phyloP scores from a whole-genome alignment of 2,888 invertebrate species.

The Caenorhabditis sulstoni region DNA sequence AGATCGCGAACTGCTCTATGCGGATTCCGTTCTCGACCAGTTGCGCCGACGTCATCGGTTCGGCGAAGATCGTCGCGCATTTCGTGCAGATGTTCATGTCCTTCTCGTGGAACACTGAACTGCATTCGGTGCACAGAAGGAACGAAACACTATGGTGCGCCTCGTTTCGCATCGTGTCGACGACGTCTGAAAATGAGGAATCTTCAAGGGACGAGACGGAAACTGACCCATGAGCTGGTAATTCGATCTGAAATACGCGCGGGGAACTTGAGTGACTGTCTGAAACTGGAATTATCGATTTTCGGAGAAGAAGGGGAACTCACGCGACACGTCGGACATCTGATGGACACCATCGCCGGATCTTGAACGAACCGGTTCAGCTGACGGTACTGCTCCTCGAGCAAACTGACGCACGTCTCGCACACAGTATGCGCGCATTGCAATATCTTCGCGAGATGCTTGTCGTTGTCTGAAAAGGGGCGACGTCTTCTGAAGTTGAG shows the following conservation, averaged over 20 bases:
- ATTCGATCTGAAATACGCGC: conserved; percentile 17
- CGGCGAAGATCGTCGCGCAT: conserved; percentile 12
- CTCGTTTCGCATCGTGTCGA: conserved; percentile 15
- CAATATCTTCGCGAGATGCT: conserved; percentile 33
- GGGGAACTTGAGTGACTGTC: conserved; percentile 20
- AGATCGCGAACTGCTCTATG: conserved; percentile 18
- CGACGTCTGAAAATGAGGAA: conserved; percentile 1
- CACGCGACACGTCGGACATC: conserved; percentile 38
- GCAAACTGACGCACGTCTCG: conserved; percentile 8
- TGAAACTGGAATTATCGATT: conserved; percentile 7
- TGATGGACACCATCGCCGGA: background rate
- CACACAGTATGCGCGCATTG: conserved; percentile 45
- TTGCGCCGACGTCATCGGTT: background rate
- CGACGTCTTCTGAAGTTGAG: background rate
- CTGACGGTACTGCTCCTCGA: conserved; percentile 18
- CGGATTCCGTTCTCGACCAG: background rate
- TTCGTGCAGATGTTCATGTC: conserved; percentile 28
- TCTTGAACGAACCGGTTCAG: background rate
- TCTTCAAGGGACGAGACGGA: background rate
- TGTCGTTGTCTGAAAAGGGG: conserved; percentile 23
- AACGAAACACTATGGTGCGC: conserved; percentile 23
- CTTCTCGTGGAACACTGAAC: conserved; percentile 33
- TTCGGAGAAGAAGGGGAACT: background rate
- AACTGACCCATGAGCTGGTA: conserved; percentile 28
- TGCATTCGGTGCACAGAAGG: conserved; percentile 17